Evolutionary conservation across 92 coral and sea anemone species (phyloP), one percentile per base, ranked within the genome.

Genomic region (Muricea muricata): DNA sequence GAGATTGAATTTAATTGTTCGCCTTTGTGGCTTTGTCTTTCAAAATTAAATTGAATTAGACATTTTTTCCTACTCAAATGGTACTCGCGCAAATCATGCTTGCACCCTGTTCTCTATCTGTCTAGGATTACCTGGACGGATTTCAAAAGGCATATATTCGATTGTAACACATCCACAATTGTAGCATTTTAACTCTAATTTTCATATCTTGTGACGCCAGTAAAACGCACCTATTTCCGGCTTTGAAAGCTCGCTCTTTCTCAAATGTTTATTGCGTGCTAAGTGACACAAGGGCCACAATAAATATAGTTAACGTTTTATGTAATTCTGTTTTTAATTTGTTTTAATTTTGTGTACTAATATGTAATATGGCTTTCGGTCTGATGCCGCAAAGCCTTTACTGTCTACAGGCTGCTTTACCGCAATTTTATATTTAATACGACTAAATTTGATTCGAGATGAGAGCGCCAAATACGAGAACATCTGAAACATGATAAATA

Each of bases 371-470:
- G 37, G 40, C 73, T 76, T 84, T 32, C 56, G 56, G 18, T 73
- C 70, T 52, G 60, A 65, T 75, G 79, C 74, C 68, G 81, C 42
- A 67, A 83, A 61, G 70, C 82, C 68, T 60, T 60, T 12, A 60
- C 86, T 80, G 47, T 78, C 39, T 41, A 72, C 65, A 81, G 87
- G 87, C 71, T 55, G 66, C 84, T 73, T 77, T 75, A 74, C 91
- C 78, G 77, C 84, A 81, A 81, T 45, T 70, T 54, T 75, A 71
- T 52, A 61, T 84, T n/a, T n/a, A n/a, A n/a, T 73, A 57, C 30
- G 29, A 14, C 31, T 29, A 29, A 57, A 21, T 57, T 54, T 18
- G n/a, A n/a, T n/a, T n/a, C n/a, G n/a, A n/a, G n/a, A 37, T 21
- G 65, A 28, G 30, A 20, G 28, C 10, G 31, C 61, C 5, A 28